Evolutionary conservation across 2,113 vertebrate genomes (phyloP), one percentile per base, ranked within the genome.

Genomic region (Xenopus laevis): DNA sequence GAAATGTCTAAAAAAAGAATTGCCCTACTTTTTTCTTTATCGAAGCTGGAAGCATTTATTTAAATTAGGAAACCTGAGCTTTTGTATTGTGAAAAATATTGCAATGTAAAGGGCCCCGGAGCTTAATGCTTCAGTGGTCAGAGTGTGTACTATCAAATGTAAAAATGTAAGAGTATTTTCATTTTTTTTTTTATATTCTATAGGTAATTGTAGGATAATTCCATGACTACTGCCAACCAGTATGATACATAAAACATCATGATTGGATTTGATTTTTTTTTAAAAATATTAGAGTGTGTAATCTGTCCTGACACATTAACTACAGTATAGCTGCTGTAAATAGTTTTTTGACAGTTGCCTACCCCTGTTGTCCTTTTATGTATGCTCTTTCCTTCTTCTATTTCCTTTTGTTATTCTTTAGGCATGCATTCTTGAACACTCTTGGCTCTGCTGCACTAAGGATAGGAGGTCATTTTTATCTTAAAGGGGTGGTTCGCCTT

Each of bases 41-140:
- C 23, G 45, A 75, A 75, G 65, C 65, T 68, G 65, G 55, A 74
- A 59, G 63, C 72, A 30, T 67, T 59, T 74, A 73, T 52, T 52
- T 47, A 65, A 72, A 46, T 67, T 67, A 50, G 45, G 45, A 23
- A 23, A 60, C 18, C 4, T 18, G n/a, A 50, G 18, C 4, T 12
- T 50, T 67, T 67, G 58, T 47, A 11, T 66, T 47, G 11, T 66
- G 45, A 44, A 66, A 66, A 66, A 21, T 21, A 66, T 21, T 18
- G 18, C 15, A 15, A 44, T 47, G 45, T 21, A 11, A 66, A 66
- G 64, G 21, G 9, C n/a, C 57, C 57, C 20, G 10, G 7, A 13
- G 57, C 20, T 21, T 60, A 60, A 60, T 23, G 18, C 58, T 60
- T 60, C 58, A 55, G 15, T 55, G 53, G 17, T 55, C 17, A 55